Evolutionary conservation across 1,140 invertebrate species (phyloP), one percentile per base, ranked within the genome.

Genomic region (Drosophila mojavensis): DNA sequence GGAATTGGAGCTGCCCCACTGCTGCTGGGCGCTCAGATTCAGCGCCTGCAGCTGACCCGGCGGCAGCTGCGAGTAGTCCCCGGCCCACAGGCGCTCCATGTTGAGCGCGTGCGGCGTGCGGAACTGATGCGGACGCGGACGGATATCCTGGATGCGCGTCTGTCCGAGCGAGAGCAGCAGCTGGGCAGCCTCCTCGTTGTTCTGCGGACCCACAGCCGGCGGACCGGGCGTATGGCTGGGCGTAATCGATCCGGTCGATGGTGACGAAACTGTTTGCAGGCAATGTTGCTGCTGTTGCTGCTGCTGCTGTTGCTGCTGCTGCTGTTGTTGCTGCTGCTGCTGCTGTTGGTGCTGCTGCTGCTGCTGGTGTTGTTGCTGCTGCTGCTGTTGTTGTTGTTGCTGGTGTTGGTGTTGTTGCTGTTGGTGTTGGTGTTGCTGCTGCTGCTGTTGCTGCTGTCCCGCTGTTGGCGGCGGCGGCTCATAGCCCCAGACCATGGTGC

Each of bases 21-120:
- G 92, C 68, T 92, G 91, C 63, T 92, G 91, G 13, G 96, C 95
- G 33, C 96, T 96, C 30, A 97, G 93, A 90, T 97, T 97, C 17
- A 97, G 93, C 4, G 96, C 96, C 81, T 97, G 96, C 72, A 97
- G 94, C 88, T 97, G 96, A n/a, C 95, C 95, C 0, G 96, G 95
- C 3, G 96, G 97, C 59, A 97, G 92, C 91, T 97, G 97, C 3
- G 95, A 95, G 33, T 97, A 94, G 81, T 97, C 97, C 4, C 96
- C 96, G 6, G 96, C 97, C 97, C 97, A 98, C 47, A 98, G 93
- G 64, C 96, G 94, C 91, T 98, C 97, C 97, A 98, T 98, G 86
- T 98, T 97, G 41, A 98, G 93, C 92, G 93, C 93, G 94, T 93
- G 93, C 70, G 77, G 93, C 66, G 80, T 92, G 30, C 92, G 88